Base-by-base conservation (phyloP, 92 coral and sea anemone species). In the Actinostola sp. region DNA sequence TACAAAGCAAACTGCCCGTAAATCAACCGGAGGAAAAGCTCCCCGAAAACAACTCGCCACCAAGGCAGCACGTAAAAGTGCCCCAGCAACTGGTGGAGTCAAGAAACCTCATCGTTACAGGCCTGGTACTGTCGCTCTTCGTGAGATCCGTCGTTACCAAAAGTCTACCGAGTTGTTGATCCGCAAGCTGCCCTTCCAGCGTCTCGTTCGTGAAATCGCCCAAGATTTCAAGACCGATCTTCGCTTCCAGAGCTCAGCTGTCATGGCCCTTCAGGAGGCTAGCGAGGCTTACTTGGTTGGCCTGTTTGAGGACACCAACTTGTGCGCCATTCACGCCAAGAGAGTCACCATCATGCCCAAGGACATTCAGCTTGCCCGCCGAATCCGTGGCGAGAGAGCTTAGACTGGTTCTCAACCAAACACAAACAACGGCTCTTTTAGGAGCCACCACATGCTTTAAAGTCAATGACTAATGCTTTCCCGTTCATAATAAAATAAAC, bases 1-100 rank as follows among this genome's bases (percentile, higher is more conserved):
- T 79, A 85, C 89, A 3, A 85, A 85, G 82, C 89, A 85, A 73
- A 85, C 89, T 49, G 89, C 89, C 56, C 89, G 89, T 85, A 85
- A 85, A 75, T 85, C 89, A 25, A 85, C 89, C 65, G 89, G 89
- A 72, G 91, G 91, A 70, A 81, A 86, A 46, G 91, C 91, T 70
- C 91, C 91, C 61, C 82, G 91, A 29, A 86, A 86, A 58, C 86
- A 83, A 38, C 86, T 86, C 11, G 91, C 91, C 77, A 86, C 91
- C 71, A 86, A 86, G 79, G 91, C 91, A 61, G 88, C 88, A 54
- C 88, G 88, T 46, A 83, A 83, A 66, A 83, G 88, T 56, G 89
- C 89, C 20, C 89, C 89, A 51, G 89, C 89, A 67, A 83, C 89
- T 34, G 89, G 89, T 78, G 89, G 89, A 70, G 89, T 83, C 33